These are phyloP conservation scores for Microtus oregoni DNA, from an alignment of 2,113 vertebrate genomes.

Conservation along the genomic window DNA sequence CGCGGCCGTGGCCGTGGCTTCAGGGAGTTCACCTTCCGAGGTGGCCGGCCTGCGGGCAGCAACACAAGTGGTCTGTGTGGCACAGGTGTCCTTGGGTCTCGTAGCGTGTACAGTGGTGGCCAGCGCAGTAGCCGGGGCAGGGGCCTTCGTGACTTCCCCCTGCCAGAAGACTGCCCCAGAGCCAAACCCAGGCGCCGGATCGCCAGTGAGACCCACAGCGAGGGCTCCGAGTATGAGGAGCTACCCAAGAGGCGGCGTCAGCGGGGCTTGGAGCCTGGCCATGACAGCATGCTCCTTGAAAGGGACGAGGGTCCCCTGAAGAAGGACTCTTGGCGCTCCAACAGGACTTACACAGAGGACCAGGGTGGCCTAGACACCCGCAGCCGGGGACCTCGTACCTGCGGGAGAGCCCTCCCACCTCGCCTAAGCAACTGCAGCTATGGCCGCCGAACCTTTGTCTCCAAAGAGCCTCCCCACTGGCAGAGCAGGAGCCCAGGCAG, in stretches of 20 bases:
- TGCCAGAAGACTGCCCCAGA: conserved; percentile 91
- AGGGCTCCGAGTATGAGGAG: conserved; percentile 97
- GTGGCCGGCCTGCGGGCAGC: conserved; percentile 85
- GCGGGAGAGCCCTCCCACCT: conserved; percentile 94
- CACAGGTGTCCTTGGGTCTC: conserved; percentile 19
- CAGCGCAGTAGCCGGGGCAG: conserved; percentile 90
- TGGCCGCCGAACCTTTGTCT: conserved; percentile 88
- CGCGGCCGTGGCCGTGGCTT: conserved; percentile 93
- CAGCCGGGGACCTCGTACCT: conserved; percentile 87
- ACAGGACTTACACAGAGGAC: conserved; percentile 94
- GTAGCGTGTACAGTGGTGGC: conserved; percentile 82
- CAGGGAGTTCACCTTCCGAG: conserved; percentile 93
- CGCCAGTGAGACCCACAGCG: conserved; percentile 96
- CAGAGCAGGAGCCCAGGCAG: conserved; percentile 87
- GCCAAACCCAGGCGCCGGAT: conserved; percentile 94
- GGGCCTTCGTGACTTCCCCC: conserved; percentile 90
- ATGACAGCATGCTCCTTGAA: conserved; percentile 82
- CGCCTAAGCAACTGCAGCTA: conserved; percentile 93
- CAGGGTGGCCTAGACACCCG: conserved; percentile 87
- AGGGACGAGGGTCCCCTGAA: conserved; percentile 87
- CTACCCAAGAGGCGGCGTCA: conserved; percentile 96
- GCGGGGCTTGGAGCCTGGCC: conserved; percentile 91
- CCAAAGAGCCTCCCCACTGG: conserved; percentile 93
- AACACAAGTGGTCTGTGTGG: conserved; percentile 74
- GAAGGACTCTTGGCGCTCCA: conserved; percentile 97